phyloP scores from a whole-genome alignment of 2,113 vertebrate genomes.

The Alethe diademata region DNA sequence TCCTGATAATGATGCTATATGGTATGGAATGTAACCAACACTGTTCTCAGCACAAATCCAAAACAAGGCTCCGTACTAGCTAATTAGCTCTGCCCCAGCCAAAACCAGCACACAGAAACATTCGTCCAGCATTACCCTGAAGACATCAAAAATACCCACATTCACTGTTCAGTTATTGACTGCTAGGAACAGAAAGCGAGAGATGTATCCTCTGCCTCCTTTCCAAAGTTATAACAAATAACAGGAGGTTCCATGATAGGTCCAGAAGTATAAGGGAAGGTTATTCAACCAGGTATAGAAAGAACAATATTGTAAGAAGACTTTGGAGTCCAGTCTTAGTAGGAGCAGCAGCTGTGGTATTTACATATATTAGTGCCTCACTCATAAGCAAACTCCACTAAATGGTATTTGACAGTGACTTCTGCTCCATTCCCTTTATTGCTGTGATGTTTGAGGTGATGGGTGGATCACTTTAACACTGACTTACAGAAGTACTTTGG shows the following conservation, averaged over 20 bases:
- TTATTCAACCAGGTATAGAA: neutral
- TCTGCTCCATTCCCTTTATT: neutral
- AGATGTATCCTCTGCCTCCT: neutral
- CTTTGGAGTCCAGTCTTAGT: neutral
- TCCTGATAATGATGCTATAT: neutral
- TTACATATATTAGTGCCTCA: neutral
- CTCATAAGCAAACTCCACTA: neutral
- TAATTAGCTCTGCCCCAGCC: neutral
- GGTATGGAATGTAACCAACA: neutral
- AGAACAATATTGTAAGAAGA: neutral
- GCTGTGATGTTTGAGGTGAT: neutral
- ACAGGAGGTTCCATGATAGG: neutral
- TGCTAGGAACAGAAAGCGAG: neutral
- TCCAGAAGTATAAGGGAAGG: neutral
- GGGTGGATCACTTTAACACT: neutral
- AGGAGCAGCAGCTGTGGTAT: neutral
- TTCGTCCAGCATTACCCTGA: neutral
- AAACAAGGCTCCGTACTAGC: neutral
- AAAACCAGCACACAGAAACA: neutral
- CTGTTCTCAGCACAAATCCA: neutral
- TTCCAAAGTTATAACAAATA: neutral
- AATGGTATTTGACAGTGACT: neutral
- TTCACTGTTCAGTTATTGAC: neutral
- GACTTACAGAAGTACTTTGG: neutral
- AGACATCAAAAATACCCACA: neutral